A percentile compares a stretch with the other conserved stretches of the same genome.
Conservation (phyloP, 1,140 invertebrate genomes). For the Tetramorium simillimum region DNA sequence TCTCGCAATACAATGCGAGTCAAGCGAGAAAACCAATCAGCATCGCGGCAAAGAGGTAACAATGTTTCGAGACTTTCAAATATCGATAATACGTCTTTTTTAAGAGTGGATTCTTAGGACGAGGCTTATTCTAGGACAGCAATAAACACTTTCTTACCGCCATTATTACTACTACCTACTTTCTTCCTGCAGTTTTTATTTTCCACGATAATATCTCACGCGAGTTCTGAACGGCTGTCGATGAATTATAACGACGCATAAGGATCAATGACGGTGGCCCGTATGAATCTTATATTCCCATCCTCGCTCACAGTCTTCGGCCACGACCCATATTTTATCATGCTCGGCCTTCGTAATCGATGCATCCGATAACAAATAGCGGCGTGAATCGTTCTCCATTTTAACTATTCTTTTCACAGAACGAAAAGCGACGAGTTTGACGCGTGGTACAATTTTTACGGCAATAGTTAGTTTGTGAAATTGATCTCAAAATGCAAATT, state of each 20-base stretch:
- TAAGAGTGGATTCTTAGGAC: too few relatives aligned
- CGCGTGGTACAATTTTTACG: neutral
- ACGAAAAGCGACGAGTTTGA: neutral
- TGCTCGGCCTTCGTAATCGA: constrained; percentile 22
- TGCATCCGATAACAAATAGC: constrained; percentile 29
- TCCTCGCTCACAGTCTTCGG: constrained; percentile 12
- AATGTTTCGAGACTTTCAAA: too few relatives aligned
- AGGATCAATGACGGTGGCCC: constrained; percentile 41
- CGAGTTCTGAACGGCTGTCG: neutral
- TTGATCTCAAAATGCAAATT: too few relatives aligned
- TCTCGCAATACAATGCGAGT: too few relatives aligned
- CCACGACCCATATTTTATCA: constrained; percentile 46
- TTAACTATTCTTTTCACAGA: neutral
- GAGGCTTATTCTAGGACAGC: neutral
- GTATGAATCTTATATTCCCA: constrained; percentile 56
- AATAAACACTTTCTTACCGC: neutral
- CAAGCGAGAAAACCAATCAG: too few relatives aligned
- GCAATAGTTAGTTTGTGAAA: neutral
- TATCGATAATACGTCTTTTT: too few relatives aligned
- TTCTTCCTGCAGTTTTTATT: constrained; percentile 16
- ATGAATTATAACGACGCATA: constrained; percentile 44
- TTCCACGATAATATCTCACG: neutral
- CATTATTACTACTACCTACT: neutral
- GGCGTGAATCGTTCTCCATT: neutral
- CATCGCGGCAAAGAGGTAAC: too few relatives aligned